These are phyloP conservation scores for Panopea generosa DNA, from an alignment of 2,888 invertebrate species.

Conservation along the genomic window DNA sequence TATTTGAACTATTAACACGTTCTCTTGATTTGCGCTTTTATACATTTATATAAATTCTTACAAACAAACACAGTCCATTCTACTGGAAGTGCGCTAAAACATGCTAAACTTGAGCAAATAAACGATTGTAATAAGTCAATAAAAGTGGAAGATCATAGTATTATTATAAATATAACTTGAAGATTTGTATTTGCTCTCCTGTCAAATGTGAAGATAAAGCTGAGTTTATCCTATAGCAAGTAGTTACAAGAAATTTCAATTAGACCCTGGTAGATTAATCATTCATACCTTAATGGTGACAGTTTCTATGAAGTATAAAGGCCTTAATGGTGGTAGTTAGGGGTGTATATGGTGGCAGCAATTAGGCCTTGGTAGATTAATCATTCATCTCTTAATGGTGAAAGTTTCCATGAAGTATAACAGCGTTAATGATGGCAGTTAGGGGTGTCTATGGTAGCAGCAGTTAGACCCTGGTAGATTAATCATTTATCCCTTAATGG, in stretches of 20 bases:
- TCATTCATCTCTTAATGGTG: too few species aligned
- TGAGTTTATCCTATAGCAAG: conserved; percentile 32
- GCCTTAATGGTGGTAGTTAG: too few species aligned
- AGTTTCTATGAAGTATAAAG: too few species aligned
- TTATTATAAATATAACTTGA: conserved; percentile 41
- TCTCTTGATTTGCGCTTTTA: conserved; percentile 4
- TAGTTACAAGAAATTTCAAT: conserved; percentile 35
- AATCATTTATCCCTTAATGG: too few species aligned
- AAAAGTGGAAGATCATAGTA: conserved; percentile 24
- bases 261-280: conserved; percentile 1
- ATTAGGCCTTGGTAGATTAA: conserved; percentile 6
- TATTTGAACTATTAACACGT: background rate
- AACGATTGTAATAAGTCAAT: conserved; percentile 27
- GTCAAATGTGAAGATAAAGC: conserved; percentile 29
- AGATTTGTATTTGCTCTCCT: conserved; percentile 32
- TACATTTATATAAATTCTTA: conserved; percentile 7
- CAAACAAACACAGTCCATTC: conserved; percentile 5
- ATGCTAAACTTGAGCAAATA: conserved; percentile 35
- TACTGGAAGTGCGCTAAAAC: conserved; percentile 18
- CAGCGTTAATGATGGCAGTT: too few species aligned
- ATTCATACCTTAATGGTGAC: too few species aligned
- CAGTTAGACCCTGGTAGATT: conserved; percentile 12
- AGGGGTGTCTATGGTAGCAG: too few species aligned
- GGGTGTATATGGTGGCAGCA: too few species aligned
- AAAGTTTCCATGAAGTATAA: too few species aligned